Evolutionary conservation across 2,888 invertebrate species (phyloP), one percentile per base, ranked within the genome.

Genomic region (Tuberolachnus salignus): DNA sequence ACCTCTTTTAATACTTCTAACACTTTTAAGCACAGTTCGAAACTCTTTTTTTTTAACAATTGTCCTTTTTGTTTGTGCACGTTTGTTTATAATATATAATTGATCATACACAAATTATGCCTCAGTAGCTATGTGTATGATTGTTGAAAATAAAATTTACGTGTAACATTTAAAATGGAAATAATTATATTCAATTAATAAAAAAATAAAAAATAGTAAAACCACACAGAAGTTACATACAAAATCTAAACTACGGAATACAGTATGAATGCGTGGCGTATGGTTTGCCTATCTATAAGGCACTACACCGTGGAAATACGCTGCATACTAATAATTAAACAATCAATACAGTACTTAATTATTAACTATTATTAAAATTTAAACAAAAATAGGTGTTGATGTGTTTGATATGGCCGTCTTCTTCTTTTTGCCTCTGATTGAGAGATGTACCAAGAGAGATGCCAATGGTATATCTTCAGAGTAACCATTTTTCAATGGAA

Each of bases 401-500:
- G 21, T 64, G 51, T 44, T 74, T 55, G 34, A 34, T 34, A 34
- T 44, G 53, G n/a, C n/a, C n/a, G n/a, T n/a, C n/a, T n/a, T n/a
- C n/a, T n/a, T n/a, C 67, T 55, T 61, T 42, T 57, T 86, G 83
- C 87, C 88, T 83, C 86, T 88, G 81, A 93, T 90, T 83, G 89
- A 89, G 73, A 94, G 89, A 85, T 95, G 92, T 61, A 98, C 90
- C 80, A 98, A 88, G 21, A 98, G 88, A 0, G 97, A 92, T 0
- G 97, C 92, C 75, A 99, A 87, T 86, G 98, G 98, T 70, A 97
- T 87, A 83, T 95, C 94, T 86, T 98, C 98, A 81, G 94, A 95
- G 86, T 89, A 94, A 49, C 91, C 93, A 86, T 99, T 99, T 82
- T 91, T 92, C 80, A 99, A 87, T 13, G 92, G 92, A 19, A 99